Percentiles rank a stretch among this genome's conserved stretches.
Evolutionary conservation across 1,140 invertebrate species (phyloP).

Genomic region (Eufriesea mexicana): DNA sequence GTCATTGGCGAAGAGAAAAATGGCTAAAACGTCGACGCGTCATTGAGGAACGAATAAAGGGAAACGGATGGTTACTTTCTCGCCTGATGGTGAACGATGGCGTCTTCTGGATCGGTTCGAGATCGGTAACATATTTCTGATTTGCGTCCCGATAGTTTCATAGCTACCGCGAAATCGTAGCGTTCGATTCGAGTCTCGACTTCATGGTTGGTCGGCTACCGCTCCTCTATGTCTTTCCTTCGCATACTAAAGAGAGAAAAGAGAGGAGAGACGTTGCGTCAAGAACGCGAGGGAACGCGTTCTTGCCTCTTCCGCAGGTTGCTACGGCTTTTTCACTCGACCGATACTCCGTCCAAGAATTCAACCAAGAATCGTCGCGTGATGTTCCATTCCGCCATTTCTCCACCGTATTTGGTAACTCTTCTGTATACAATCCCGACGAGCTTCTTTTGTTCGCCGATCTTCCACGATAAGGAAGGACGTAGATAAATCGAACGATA

Average conservation of each 20-base stretch:
- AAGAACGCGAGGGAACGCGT: slow-evolving; percentile 61
- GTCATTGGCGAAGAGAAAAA: not conserved
- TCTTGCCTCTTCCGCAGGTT: slow-evolving; percentile 66
- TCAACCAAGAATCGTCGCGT: slow-evolving; percentile 59
- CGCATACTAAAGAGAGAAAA: slow-evolving; percentile 59
- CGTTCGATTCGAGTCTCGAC: slow-evolving; percentile 75
- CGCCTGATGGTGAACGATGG: not conserved
- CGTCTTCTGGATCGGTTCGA: not conserved
- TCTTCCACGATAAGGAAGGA: not conserved
- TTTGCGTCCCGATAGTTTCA: slow-evolving; percentile 59
- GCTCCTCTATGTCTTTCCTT: slow-evolving; percentile 74
- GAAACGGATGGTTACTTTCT: not conserved
- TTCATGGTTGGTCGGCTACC: slow-evolving; percentile 78
- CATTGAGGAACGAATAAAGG: not conserved
- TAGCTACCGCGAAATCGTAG: slow-evolving; percentile 72
- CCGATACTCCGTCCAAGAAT: slow-evolving; percentile 63
- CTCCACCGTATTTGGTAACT: slow-evolving; percentile 48
- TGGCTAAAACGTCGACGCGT: too few relatives aligned
- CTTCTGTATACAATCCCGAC: slow-evolving; percentile 2
- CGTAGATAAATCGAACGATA: slow-evolving; percentile 16
- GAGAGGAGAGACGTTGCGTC: slow-evolving; percentile 60
- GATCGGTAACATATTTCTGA: slow-evolving; percentile 27
- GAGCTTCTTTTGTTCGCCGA: not conserved
- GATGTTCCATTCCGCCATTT: slow-evolving; percentile 47
- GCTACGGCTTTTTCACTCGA: slow-evolving; percentile 57